Evolutionary conservation across 2,888 invertebrate genomes (phyloP), one percentile per base, ranked within the genome.

Genomic region (Nipponacmea schrenckii): DNA sequence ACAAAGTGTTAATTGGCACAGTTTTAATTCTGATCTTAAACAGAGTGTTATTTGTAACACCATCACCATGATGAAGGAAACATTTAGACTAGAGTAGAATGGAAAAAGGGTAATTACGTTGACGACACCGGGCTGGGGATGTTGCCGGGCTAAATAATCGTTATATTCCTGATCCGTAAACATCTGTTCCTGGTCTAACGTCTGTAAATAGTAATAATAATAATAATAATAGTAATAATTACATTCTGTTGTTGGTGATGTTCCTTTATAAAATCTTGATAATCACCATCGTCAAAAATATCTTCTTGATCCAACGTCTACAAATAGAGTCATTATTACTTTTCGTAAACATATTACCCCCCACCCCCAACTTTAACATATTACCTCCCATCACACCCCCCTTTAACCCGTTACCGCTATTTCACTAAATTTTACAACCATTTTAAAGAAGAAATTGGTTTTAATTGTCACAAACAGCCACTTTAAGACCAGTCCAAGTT

Each of bases 131-230:
- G 24, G 71, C 48, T 73, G 73, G 12, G 67, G 68, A 26, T 75
- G 75, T 12, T 74, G 63, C 0, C 76, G 72, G 69, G 78, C 75
- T 65, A 86, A 79, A 79, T 93, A 96, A 78, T 93, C 93, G 69
- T 94, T 91, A 80, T 95, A 95, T 85, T 98, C 98, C 73, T 94
- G 92, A 80, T 94, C 93, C 0, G 94, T 93, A 87, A 93, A 98
- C 48, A 94, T 92, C 80, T 93, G 93, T 81, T 96, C 93, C 81
- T 96, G 94, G 83, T 97, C 96, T 7, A 97, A 90, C 0, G 84
- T 84, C 88, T 89, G 72, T 8, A 73, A 76, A 62, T 64, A 70
- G 17, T n/a, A n/a, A n/a, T n/a, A 70, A 20, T 56, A 26, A 31
- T 64, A 46, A 56, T 39, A 39, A 39, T 39, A 39, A 39, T 39